phyloP scores from a whole-genome alignment of 2,888 invertebrate species.

The Onchidella celtica region DNA sequence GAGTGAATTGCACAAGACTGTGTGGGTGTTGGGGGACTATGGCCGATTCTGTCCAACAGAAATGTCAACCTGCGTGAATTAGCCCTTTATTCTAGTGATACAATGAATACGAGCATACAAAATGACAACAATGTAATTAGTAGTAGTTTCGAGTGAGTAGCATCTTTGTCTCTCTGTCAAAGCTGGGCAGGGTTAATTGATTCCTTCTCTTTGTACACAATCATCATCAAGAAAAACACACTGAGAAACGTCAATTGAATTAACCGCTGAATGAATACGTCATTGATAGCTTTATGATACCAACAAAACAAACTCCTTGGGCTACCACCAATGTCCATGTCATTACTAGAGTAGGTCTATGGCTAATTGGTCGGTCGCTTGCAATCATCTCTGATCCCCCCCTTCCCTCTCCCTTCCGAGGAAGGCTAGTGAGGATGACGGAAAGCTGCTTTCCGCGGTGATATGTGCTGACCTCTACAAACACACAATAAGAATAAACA shows the following conservation, averaged over 20 bases:
- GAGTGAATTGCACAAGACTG: slow-evolving; percentile 29
- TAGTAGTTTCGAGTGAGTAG: slow-evolving; percentile 39
- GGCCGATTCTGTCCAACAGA: background rate
- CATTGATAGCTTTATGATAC: slow-evolving; percentile 45
- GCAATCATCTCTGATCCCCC: slow-evolving; percentile 37
- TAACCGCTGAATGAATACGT: slow-evolving; percentile 46
- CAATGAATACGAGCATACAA: background rate
- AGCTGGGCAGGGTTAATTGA: slow-evolving; percentile 39
- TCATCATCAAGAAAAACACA: slow-evolving; percentile 6
- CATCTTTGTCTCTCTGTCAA: slow-evolving; percentile 21
- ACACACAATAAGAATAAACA: slow-evolving; percentile 45
- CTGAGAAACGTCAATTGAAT: slow-evolving; percentile 40
- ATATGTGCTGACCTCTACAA: slow-evolving; percentile 33
- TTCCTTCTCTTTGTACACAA: slow-evolving; percentile 23
- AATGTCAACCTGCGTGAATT: slow-evolving; percentile 27
- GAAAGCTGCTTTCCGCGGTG: slow-evolving; percentile 11
- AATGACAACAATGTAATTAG: slow-evolving; percentile 41
- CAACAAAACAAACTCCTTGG: slow-evolving; percentile 40
- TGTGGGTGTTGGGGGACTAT: slow-evolving; percentile 5
- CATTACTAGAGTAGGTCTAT: slow-evolving; percentile 46
- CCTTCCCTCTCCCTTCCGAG: slow-evolving; percentile 20
- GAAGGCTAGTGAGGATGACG: slow-evolving; percentile 36
- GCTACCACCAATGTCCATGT: slow-evolving; percentile 50
- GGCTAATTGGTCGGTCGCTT: slow-evolving; percentile 51
- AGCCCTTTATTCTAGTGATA: slow-evolving; percentile 16